Evolutionary conservation across 2,888 invertebrate species (phyloP), one percentile per base, ranked within the genome.

Genomic region (Drosophila stalkeri): DNA sequence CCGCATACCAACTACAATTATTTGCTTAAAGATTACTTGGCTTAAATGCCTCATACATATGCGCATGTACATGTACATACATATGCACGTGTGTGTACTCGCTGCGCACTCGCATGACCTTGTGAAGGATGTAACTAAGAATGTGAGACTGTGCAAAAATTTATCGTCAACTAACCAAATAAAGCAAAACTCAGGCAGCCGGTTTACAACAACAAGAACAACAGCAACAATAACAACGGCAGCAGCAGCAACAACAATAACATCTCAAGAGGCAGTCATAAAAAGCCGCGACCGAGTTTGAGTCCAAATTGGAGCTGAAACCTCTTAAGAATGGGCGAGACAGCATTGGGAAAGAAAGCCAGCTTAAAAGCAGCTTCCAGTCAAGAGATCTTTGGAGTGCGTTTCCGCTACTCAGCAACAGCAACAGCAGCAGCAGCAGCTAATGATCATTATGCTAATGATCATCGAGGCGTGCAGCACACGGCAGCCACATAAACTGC

Each of bases 101-200:
- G 27, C 27, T 67, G 70, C 67, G 72, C 65, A 71, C 80, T 69
- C 68, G 65, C 85, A 87, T 85, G 86, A 90, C 86, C 86, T 86
- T 90, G 86, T 90, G 91, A 90, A 86, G 86, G 86, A 86, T 86
- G 86, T 83, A 87, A 81, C 85, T 87, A 90, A 90, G 88, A 89
- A 85, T 90, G 84, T 69, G 78, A 71, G 52, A 72, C 83, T 75
- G 65, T 71, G 82, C 79, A 61, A 60, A 81, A 81, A 85, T 77
- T 65, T 80, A 82, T 70, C 88, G 69, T 73, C 85, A 87, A 64
- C 84, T 76, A 83, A 86, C 84, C 91, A 89, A 86, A 86, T 90
- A 89, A 89, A 90, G 89, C 76, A 66, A 80, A 77, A 81, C 61
- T 71, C 79, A 72, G 64, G 54, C 75, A 80, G 60, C 49, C 47